These are phyloP conservation scores for Polydrusus pterygomalis DNA, from an alignment of 2,888 invertebrate genomes.

Conservation along the genomic window DNA sequence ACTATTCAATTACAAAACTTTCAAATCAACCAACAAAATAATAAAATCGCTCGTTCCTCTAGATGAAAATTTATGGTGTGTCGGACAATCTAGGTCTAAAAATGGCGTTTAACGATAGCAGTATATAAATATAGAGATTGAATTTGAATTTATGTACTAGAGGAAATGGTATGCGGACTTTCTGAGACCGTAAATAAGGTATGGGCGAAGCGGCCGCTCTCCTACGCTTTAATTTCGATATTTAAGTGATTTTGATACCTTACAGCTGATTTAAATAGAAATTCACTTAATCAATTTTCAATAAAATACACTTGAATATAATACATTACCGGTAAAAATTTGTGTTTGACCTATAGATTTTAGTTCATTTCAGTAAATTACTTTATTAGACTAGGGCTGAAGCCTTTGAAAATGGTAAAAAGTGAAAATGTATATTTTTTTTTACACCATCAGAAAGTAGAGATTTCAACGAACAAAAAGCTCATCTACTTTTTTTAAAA, in stretches of 20 bases:
- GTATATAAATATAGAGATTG: constrained; percentile 57
- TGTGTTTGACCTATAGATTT: no score
- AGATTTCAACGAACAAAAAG: no score
- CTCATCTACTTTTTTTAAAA: no score
- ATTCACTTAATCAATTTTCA: no score
- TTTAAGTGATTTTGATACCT: constrained; percentile 9
- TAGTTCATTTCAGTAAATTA: no score
- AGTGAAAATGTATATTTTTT: no score
- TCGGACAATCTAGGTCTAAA: constrained; percentile 54
- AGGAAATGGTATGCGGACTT: constrained; percentile 57
- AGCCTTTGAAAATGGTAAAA: no score
- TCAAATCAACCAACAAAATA: constrained; percentile 47
- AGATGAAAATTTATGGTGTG: constrained; percentile 55
- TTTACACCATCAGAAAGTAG: no score
- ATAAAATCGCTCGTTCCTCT: constrained; percentile 42
- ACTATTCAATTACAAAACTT: constrained; percentile 31
- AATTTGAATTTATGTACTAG: constrained; percentile 56
- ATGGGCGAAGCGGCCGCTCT: constrained; percentile 55
- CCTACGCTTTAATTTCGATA: constrained; percentile 49
- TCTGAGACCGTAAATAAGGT: constrained; percentile 54
- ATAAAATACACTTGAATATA: no score
- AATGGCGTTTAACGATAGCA: constrained; percentile 55
- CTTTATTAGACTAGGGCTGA: no score
- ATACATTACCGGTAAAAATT: no score
- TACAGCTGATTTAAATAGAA: no score